Evolutionary conservation across 2,113 vertebrate genomes (phyloP).

Genomic region (Rhinoderma darwinii): DNA sequence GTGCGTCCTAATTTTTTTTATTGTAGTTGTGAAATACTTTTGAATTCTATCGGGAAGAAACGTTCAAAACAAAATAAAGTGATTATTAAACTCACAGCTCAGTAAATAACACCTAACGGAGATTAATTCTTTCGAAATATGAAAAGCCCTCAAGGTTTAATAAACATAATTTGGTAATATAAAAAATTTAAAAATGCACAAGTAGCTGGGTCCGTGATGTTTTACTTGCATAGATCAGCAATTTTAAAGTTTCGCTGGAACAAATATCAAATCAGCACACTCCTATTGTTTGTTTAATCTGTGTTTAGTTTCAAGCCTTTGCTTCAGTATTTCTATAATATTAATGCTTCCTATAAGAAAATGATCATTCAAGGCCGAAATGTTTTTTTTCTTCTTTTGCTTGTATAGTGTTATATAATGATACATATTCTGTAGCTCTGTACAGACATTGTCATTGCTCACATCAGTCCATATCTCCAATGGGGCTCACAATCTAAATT

Average conservation of each 20-base stretch:
- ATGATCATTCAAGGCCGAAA: not conserved
- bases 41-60: slow-evolving; percentile 42
- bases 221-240: slow-evolving; percentile 44
- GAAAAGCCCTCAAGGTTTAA: slow-evolving; percentile 52
- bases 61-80: slow-evolving; percentile 52
- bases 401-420: too few species aligned
- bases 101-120: slow-evolving; percentile 52
- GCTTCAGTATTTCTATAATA: not conserved
- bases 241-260: slow-evolving; percentile 37
- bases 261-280: slow-evolving; percentile 17
- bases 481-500: too few species aligned
- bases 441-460: too few species aligned
- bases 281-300: slow-evolving; percentile 8
- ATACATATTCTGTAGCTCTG: too few species aligned
- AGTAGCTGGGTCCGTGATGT: slow-evolving; percentile 23
- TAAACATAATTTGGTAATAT: slow-evolving; percentile 54
- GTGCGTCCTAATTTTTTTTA: not conserved
- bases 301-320: not conserved
- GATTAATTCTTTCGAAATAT: slow-evolving; percentile 53
- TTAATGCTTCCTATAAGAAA: not conserved
- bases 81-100: slow-evolving; percentile 54
- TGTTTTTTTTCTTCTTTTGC: too few species aligned
- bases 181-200: slow-evolving; percentile 35
- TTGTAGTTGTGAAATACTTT: slow-evolving; percentile 18
- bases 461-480: too few species aligned